Evolutionary conservation across 2,888 invertebrate species (phyloP).

Genomic region (Tethea ocularis): DNA sequence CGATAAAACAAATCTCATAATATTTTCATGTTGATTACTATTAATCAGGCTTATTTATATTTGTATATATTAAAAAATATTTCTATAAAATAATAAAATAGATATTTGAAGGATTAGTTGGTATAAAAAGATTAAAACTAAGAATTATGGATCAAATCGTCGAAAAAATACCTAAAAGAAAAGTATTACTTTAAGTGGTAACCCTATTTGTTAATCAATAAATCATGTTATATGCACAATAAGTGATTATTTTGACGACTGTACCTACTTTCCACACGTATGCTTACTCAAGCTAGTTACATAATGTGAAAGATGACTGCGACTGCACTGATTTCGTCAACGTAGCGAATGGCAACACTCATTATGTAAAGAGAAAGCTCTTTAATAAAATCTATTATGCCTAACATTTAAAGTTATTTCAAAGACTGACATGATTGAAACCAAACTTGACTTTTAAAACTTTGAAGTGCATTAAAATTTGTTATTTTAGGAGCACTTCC

Average conservation of each 20-base stretch:
- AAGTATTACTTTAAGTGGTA: neutral
- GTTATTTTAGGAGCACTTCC: neutral
- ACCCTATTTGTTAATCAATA: neutral
- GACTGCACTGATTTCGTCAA: slow-evolving; percentile 77
- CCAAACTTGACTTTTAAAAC: neutral
- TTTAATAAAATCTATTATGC: slow-evolving; percentile 53
- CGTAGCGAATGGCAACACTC: slow-evolving; percentile 51
- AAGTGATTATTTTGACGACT: slow-evolving; percentile 1
- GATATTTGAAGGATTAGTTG: no score
- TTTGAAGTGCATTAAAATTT: neutral
- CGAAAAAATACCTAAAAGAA: no score
- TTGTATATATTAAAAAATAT: no score
- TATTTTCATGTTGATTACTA: no score
- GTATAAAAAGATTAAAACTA: no score
- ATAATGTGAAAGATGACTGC: slow-evolving; percentile 55
- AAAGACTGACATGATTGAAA: slow-evolving; percentile 14
- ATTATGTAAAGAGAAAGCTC: slow-evolving; percentile 76
- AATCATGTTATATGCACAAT: slow-evolving; percentile 4
- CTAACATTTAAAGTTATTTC: slow-evolving; percentile 28
- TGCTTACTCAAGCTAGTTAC: slow-evolving; percentile 57
- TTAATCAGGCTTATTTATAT: no score
- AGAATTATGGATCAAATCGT: no score
- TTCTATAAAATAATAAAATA: no score
- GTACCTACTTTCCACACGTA: slow-evolving; percentile 44
- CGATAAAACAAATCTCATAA: no score